phyloP scores from a whole-genome alignment of 1,140 invertebrate genomes.

The Helicoverpa zea region DNA sequence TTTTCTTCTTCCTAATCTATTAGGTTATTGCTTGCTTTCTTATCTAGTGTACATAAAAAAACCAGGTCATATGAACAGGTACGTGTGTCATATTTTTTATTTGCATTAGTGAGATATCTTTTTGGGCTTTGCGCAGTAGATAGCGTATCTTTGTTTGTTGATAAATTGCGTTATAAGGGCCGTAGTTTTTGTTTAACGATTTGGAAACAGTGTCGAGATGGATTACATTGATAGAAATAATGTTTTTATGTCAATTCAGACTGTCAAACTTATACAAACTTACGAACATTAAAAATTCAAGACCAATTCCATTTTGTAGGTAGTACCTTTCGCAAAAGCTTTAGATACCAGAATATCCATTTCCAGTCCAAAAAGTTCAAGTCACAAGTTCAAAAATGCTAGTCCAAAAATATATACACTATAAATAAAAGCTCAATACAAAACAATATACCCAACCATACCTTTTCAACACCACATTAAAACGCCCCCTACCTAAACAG shows the following conservation, averaged over 20 bases:
- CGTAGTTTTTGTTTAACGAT: slow-evolving; percentile 20
- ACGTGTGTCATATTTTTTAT: slow-evolving; percentile 67
- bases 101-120: slow-evolving; percentile 53
- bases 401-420: no score
- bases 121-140: slow-evolving; percentile 33
- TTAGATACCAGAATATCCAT: no score
- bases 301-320: no score
- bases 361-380: no score
- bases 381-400: no score
- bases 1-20: slow-evolving; percentile 59
- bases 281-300: no score
- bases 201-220: neutral
- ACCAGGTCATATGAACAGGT: slow-evolving; percentile 74
- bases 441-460: neutral
- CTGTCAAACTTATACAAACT: no score
- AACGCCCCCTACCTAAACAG: slow-evolving; percentile 77
- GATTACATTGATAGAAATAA: neutral
- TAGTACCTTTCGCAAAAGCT: no score
- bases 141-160: slow-evolving; percentile 50
- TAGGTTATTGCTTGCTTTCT: slow-evolving; percentile 84
- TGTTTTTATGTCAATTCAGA: neutral
- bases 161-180: slow-evolving; percentile 47
- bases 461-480: neutral
- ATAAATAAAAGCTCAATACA: neutral
- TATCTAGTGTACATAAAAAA: slow-evolving; percentile 79